phyloP scores from a whole-genome alignment of 2,113 vertebrate species.

The Calyptomena viridis region DNA sequence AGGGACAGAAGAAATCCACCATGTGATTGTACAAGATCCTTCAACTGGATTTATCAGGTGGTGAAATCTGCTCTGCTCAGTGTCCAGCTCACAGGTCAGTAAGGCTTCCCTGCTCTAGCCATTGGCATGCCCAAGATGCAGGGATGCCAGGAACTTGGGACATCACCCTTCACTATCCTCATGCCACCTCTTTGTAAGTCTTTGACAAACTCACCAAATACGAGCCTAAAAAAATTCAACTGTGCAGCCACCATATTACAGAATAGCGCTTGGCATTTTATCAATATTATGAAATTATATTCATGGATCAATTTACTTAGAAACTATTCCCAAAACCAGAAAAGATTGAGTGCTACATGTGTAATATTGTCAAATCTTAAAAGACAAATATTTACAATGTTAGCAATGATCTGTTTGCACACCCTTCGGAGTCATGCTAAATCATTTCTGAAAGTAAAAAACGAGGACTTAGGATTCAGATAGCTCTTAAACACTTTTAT shows the following conservation, averaged over 20 bases:
- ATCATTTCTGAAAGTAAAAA: background rate
- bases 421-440: background rate
- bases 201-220: background rate
- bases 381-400: background rate
- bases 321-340: background rate
- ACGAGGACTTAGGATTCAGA: background rate
- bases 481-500: background rate
- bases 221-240: background rate
- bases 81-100: background rate
- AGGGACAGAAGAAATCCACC: background rate
- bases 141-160: background rate
- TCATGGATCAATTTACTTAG: background rate
- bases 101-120: background rate
- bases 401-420: background rate
- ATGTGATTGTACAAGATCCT: background rate
- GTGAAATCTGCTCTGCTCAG: background rate
- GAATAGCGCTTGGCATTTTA: background rate
- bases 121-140: accelerated
- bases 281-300: background rate
- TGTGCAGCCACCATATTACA: background rate
- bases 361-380: background rate
- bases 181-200: background rate
- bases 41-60: background rate
- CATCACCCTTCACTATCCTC: background rate
- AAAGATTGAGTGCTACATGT: background rate